phyloP scores from a whole-genome alignment of 1,140 invertebrate species.

The Melanaphis sacchari region DNA sequence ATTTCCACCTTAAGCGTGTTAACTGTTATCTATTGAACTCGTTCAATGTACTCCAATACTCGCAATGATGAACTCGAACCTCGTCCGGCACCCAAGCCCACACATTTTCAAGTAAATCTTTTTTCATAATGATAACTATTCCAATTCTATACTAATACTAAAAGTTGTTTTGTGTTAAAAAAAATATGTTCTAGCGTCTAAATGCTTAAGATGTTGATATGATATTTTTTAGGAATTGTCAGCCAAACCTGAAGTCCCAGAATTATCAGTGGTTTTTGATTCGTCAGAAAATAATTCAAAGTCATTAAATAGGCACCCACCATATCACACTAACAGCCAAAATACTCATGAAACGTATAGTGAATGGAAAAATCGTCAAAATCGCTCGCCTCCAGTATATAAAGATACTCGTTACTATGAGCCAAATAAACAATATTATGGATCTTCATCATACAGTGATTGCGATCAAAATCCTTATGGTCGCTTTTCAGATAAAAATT shows the following conservation, averaged over 20 bases:
- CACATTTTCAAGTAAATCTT: conserved; percentile 49
- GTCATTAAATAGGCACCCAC: not conserved
- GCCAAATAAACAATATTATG: conserved; percentile 16
- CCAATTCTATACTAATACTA: not conserved
- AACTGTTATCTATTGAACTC: not conserved
- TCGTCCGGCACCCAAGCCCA: conserved; percentile 27
- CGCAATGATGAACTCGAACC: conserved; percentile 49
- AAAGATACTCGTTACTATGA: conserved; percentile 39
- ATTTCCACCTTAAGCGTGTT: too few species aligned
- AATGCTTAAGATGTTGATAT: not conserved
- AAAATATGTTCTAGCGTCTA: not conserved
- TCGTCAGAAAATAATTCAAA: conserved; percentile 2
- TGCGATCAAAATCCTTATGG: conserved; percentile 38
- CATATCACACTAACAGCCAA: not conserved
- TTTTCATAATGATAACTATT: not conserved
- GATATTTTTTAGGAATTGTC: conserved; percentile 55
- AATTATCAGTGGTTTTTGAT: conserved; percentile 58
- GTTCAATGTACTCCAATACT: conserved; percentile 3
- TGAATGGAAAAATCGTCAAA: conserved; percentile 50
- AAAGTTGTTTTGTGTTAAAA: not conserved
- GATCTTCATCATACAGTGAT: conserved; percentile 15
- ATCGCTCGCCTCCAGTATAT: not conserved
- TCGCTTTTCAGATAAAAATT: not conserved
- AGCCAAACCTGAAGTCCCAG: conserved; percentile 57
- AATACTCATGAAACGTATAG: conserved; percentile 39